These are phyloP conservation scores for Hemibagrus wyckioides DNA, from an alignment of 2,113 vertebrate species.

Conservation along the genomic window DNA sequence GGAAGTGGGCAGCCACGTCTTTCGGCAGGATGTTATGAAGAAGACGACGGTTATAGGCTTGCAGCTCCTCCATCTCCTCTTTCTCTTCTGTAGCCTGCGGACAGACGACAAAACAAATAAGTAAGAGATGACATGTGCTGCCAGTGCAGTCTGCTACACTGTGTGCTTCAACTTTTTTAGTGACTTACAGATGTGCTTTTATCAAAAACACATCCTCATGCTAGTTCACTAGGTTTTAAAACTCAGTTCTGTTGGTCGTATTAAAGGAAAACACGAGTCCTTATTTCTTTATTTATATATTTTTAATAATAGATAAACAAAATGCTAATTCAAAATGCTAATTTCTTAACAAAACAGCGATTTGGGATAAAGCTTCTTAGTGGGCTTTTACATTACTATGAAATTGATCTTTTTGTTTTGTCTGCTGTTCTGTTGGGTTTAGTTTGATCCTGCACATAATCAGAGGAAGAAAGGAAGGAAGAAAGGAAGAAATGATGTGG, in stretches of 20 bases:
- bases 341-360: neutral
- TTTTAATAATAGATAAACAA: neutral
- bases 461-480: neutral
- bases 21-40: constrained; percentile 98
- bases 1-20: constrained; percentile 93
- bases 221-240: neutral
- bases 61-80: constrained; percentile 98
- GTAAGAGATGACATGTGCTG: neutral
- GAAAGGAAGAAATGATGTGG: neutral
- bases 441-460: neutral
- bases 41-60: constrained; percentile 93
- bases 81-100: constrained; percentile 93
- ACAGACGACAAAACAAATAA: neutral
- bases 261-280: neutral
- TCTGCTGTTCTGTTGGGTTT: neutral
- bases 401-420: neutral
- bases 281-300: too few relatives aligned
- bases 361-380: neutral
- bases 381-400: neutral
- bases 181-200: neutral
- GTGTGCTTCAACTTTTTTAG: neutral
- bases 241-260: neutral
- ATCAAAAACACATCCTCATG: neutral
- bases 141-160: neutral
- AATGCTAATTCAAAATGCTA: neutral